Evolutionary conservation across 2,888 invertebrate genomes (phyloP).

Genomic region (Spisula subtruncata): DNA sequence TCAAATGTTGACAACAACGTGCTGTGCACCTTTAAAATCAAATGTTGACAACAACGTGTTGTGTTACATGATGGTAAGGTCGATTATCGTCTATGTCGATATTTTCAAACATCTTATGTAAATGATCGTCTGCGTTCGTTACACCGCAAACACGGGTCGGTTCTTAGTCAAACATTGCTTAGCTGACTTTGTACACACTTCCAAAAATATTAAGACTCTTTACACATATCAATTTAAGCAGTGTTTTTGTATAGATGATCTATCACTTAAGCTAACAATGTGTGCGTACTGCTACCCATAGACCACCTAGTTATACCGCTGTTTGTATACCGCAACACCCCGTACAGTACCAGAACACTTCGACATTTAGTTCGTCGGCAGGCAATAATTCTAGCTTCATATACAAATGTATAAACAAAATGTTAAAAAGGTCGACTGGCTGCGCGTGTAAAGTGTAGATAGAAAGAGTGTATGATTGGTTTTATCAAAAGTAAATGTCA

Average conservation of each 20-base stretch:
- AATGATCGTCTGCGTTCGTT: neutral
- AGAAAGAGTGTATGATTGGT: too few relatives aligned
- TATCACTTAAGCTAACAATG: neutral
- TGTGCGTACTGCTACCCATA: too few relatives aligned
- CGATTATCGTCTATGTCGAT: conserved; percentile 21
- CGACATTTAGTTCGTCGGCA: too few relatives aligned
- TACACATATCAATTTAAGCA: conserved; percentile 6
- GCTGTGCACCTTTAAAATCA: too few relatives aligned
- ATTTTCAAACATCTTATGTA: conserved; percentile 43
- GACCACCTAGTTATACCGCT: too few relatives aligned
- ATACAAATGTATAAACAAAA: too few relatives aligned
- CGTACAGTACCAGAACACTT: too few relatives aligned
- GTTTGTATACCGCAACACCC: too few relatives aligned
- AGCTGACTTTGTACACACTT: conserved; percentile 54
- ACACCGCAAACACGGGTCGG: conserved; percentile 25
- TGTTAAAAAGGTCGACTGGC: too few relatives aligned
- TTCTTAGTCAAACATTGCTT: conserved; percentile 34
- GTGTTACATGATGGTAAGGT: neutral
- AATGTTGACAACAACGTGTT: conserved; percentile 10
- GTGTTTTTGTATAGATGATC: neutral
- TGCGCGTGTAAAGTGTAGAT: too few relatives aligned
- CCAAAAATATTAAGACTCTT: conserved; percentile 24
- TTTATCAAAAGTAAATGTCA: too few relatives aligned
- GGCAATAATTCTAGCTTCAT: too few relatives aligned
- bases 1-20: neutral